Conservation (phyloP, 2,888 invertebrate genomes). For the Melanchra persicariae region DNA sequence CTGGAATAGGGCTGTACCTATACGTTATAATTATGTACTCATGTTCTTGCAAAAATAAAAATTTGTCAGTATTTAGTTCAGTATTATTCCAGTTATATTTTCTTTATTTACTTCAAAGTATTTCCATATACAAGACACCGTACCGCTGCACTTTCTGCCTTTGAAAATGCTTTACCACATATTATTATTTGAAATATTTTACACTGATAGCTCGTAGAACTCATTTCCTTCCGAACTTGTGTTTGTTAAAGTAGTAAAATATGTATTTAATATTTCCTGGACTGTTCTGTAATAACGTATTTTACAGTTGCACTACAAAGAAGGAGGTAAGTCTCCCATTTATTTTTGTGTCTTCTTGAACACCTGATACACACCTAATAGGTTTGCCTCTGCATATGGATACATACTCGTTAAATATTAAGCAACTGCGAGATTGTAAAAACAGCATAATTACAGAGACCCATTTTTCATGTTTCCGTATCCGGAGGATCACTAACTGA, state of each 20-base stretch:
- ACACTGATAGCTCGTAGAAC: constrained; percentile 9
- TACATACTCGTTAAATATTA: no score
- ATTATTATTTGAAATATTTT: constrained; percentile 10
- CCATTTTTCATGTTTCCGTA: no score
- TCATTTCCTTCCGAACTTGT: constrained; percentile 25
- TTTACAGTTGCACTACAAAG: constrained; percentile 19
- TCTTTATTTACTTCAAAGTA: no score
- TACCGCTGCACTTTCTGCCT: neutral
- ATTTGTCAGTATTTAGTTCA: no score
- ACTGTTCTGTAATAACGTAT: constrained; percentile 7
- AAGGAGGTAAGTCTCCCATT: neutral
- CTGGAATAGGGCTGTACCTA: no score
- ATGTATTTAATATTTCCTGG: constrained; percentile 1
- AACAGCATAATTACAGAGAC: no score
- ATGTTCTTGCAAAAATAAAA: neutral
- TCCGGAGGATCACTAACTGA: no score
- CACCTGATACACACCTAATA: no score
- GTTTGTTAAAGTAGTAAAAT: constrained; percentile 7
- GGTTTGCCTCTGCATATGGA: no score
- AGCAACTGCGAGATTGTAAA: no score
- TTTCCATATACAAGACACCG: neutral
- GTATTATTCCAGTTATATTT: no score
- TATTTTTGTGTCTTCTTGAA: neutral
- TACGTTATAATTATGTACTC: neutral
- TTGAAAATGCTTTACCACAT: neutral